These are phyloP conservation scores for Anarhynchus alexandrinus DNA, from an alignment of 2,113 vertebrate species.

Conservation along the genomic window DNA sequence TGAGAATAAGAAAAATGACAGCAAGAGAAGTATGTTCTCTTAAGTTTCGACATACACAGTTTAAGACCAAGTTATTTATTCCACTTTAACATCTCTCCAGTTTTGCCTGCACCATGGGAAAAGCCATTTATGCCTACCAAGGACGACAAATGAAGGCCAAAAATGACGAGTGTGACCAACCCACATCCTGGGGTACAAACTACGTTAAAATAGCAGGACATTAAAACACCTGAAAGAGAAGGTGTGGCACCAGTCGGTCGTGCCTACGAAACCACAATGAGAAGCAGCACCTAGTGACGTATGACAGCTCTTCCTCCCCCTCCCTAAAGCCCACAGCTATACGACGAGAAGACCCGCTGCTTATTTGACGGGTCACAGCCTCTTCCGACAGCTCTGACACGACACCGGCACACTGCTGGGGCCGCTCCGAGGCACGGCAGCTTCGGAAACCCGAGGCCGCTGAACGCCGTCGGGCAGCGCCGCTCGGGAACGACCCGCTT, in stretches of 20 bases:
- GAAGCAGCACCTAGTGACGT: rapidly evolving
- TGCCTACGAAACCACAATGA: not conserved
- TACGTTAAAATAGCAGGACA: no score
- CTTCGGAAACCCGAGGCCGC: not conserved
- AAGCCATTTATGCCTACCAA: not conserved
- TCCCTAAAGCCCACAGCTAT: no score
- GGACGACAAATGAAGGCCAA: rapidly evolving
- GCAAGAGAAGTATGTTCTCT: not conserved
- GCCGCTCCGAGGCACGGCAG: not conserved
- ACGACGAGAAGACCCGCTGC: rapidly evolving
- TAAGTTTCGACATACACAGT: not conserved
- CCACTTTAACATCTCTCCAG: not conserved
- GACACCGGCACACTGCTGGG: rapidly evolving
- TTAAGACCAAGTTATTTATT: not conserved
- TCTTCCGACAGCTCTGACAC: not conserved
- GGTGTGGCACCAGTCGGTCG: rapidly evolving
- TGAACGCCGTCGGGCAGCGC: not conserved
- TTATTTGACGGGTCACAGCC: rapidly evolving
- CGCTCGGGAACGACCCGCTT: not conserved
- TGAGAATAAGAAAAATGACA: not conserved
- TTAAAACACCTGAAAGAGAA: rapidly evolving
- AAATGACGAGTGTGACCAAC: not conserved
- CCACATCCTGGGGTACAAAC: rapidly evolving
- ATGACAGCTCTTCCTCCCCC: not conserved
- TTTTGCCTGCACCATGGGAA: not conserved